A percentile compares a stretch with the other conserved stretches of the same genome.
These are phyloP conservation scores for Tenualosa ilisha DNA, from an alignment of 2,797 vertebrate species.

Conservation along the genomic window DNA sequence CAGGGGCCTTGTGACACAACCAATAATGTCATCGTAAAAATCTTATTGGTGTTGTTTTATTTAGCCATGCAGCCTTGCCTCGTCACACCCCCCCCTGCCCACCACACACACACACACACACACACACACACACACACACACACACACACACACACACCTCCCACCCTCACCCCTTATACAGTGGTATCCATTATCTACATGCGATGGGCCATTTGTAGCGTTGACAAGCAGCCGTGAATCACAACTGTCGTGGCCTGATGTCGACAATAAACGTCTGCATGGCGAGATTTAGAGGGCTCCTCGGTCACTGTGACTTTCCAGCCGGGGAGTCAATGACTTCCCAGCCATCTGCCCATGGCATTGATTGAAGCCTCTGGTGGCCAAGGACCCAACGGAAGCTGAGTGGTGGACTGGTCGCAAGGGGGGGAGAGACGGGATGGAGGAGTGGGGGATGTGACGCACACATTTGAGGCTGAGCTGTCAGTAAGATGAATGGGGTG, in stretches of 20 bases:
- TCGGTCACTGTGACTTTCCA: conserved; percentile 18
- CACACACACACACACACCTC: no score
- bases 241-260: not conserved
- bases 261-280: not conserved
- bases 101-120: no score
- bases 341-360: not conserved
- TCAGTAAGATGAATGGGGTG: not conserved
- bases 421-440: not conserved
- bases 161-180: not conserved
- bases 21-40: conserved; percentile 18
- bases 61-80: not conserved
- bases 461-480: not conserved
- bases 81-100: not conserved
- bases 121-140: no score
- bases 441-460: not conserved
- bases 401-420: not conserved
- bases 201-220: not conserved
- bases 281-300: not conserved
- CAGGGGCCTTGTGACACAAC: not conserved
- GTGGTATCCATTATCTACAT: not conserved
- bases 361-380: not conserved
- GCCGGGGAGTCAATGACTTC: not conserved
- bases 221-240: conserved; percentile 9
- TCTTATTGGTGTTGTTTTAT: conserved; percentile 11
- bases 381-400: not conserved